phyloP scores from a whole-genome alignment of 64 coral and sea anemone species.

The Astreopora myriophthalma region DNA sequence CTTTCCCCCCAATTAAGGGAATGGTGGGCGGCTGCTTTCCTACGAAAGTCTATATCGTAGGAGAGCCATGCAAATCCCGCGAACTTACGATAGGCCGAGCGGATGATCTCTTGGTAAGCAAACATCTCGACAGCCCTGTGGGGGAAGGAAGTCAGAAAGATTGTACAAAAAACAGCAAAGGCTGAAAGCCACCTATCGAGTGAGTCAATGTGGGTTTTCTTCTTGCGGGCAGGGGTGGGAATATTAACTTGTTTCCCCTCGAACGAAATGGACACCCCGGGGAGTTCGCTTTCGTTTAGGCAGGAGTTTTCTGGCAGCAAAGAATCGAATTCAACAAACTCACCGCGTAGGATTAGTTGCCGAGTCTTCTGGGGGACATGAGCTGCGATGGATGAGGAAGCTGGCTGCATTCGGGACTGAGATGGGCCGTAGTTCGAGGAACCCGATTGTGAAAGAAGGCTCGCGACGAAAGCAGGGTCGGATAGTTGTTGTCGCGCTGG shows the following conservation, averaged over 20 bases:
- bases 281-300: background rate
- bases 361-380: background rate
- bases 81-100: background rate
- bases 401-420: too few relatives aligned
- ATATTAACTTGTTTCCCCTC: background rate
- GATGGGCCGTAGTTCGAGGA: too few relatives aligned
- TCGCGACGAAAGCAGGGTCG: background rate
- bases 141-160: background rate
- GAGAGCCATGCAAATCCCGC: background rate
- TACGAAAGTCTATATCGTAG: background rate
- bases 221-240: background rate
- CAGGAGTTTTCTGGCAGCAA: background rate
- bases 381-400: too few relatives aligned
- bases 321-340: background rate
- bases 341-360: background rate
- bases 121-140: background rate
- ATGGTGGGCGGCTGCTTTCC: background rate
- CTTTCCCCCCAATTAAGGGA: background rate
- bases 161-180: background rate
- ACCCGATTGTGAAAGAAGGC: background rate
- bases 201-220: background rate
- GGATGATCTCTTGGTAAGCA: background rate
- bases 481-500: background rate
- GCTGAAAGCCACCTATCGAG: background rate
- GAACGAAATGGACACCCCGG: background rate